These are phyloP conservation scores for Diplodus puntazzo DNA, from an alignment of 2,797 vertebrate genomes.

Conservation along the genomic window DNA sequence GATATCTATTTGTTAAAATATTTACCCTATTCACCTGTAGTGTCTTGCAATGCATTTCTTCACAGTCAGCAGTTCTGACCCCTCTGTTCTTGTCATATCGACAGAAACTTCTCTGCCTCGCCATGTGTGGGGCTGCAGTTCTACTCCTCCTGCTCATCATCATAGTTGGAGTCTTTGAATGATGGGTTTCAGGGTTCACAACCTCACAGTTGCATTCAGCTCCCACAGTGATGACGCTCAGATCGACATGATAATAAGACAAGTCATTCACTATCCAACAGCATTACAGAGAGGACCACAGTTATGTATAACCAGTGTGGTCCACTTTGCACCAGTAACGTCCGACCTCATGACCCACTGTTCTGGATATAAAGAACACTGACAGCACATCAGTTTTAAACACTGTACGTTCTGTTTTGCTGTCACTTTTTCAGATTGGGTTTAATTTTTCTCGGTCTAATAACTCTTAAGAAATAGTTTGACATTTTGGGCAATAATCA, in stretches of 20 bases:
- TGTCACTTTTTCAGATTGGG: slow-evolving; percentile 12
- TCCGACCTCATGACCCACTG: slow-evolving; percentile 36
- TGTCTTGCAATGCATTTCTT: not conserved
- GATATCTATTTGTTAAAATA: too few relatives aligned
- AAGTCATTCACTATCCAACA: slow-evolving; percentile 37
- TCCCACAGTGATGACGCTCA: slow-evolving; percentile 28
- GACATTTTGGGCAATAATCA: not conserved
- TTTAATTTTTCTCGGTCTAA: slow-evolving; percentile 20
- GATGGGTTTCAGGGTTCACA: slow-evolving; percentile 45
- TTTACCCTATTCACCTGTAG: too few relatives aligned
- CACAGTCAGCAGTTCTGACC: not conserved
- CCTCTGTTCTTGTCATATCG: slow-evolving; percentile 10
- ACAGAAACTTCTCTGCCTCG: slow-evolving; percentile 89
- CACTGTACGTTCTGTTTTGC: slow-evolving; percentile 14
- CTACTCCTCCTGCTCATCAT: slow-evolving; percentile 89
- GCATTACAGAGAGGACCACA: slow-evolving; percentile 45
- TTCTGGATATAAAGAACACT: slow-evolving; percentile 8
- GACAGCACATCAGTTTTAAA: slow-evolving; percentile 20
- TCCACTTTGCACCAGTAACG: slow-evolving; percentile 34
- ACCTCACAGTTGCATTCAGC: slow-evolving; percentile 23
- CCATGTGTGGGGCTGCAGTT: slow-evolving; percentile 85
- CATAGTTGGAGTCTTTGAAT: slow-evolving; percentile 79
- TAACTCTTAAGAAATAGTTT: slow-evolving; percentile 11
- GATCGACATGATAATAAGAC: slow-evolving; percentile 35
- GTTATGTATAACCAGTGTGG: slow-evolving; percentile 7